These are phyloP conservation scores for Drosophila funebris DNA, from an alignment of 1,140 invertebrate genomes.

Conservation along the genomic window DNA sequence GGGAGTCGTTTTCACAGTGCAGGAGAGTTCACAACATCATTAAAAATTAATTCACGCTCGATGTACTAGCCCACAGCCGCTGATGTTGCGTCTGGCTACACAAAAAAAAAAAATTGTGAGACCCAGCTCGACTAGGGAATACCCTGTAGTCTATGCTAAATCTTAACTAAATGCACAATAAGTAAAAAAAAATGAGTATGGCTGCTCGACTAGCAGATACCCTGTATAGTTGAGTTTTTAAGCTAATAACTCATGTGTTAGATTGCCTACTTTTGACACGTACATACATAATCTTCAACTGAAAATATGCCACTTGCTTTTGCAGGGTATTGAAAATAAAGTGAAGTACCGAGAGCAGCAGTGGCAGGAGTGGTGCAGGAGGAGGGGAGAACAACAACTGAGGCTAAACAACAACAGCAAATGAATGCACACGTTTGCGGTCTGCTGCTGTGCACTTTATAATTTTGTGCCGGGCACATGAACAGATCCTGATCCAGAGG, in stretches of 20 bases:
- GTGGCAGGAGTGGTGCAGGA: not conserved
- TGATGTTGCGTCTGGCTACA: conserved; percentile 3
- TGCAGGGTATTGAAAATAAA: conserved; percentile 33
- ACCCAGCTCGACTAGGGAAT: not conserved
- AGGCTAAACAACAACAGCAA: conserved; percentile 57
- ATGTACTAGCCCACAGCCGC: conserved; percentile 58
- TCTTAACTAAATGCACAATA: too few species aligned
- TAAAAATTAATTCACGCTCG: conserved; percentile 82
- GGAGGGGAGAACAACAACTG: conserved; percentile 1
- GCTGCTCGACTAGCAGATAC: too few species aligned
- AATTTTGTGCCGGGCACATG: conserved; percentile 45
- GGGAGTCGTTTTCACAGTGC: conserved; percentile 61
- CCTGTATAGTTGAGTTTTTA: too few species aligned
- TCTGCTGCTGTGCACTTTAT: conserved; percentile 62
- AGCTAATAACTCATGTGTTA: too few species aligned
- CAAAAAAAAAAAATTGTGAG: conserved; percentile 33
- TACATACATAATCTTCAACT: too few species aligned
- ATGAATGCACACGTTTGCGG: conserved; percentile 72
- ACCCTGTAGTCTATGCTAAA: not conserved
- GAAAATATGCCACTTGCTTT: too few species aligned
- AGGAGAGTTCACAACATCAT: conserved; percentile 72
- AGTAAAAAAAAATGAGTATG: too few species aligned
- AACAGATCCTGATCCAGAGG: conserved; percentile 20
- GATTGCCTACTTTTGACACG: too few species aligned
- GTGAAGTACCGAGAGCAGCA: conserved; percentile 31